Conservation (phyloP, 2,797 vertebrate species). For the Alauda arvensis region DNA sequence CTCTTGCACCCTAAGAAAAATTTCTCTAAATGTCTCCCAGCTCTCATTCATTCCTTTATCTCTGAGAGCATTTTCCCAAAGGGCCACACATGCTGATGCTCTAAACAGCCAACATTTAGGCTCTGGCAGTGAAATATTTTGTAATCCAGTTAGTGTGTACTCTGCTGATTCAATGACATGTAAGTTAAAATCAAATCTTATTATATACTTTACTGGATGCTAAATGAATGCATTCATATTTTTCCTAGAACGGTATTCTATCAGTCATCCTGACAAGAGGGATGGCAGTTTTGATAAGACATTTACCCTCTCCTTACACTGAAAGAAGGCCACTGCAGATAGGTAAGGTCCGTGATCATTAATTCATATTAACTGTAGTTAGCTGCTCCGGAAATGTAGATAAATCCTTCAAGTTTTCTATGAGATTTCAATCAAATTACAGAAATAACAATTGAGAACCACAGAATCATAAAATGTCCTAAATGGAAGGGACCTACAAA, state of each 20-base stretch:
- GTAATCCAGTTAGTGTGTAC: neutral
- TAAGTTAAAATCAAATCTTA: neutral
- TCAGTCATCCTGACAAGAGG: neutral
- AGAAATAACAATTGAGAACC: neutral
- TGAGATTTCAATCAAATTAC: neutral
- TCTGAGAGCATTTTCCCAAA: neutral
- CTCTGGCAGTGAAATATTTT: neutral
- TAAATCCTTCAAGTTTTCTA: neutral
- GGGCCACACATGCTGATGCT: accelerated
- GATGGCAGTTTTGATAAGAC: neutral
- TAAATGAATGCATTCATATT: neutral
- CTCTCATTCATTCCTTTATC: neutral
- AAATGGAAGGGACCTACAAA: neutral
- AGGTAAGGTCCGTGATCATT: neutral
- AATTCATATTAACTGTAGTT: neutral
- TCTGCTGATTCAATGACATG: neutral
- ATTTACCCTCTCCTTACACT: neutral
- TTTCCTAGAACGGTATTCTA: neutral
- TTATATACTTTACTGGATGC: neutral
- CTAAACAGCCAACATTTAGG: neutral
- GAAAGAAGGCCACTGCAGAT: neutral
- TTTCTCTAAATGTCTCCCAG: neutral
- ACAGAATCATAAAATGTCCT: neutral
- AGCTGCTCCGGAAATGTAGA: neutral
- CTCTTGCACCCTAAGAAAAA: neutral